These are phyloP conservation scores for Pandemis corylana DNA, from an alignment of 2,888 invertebrate species.

Conservation along the genomic window DNA sequence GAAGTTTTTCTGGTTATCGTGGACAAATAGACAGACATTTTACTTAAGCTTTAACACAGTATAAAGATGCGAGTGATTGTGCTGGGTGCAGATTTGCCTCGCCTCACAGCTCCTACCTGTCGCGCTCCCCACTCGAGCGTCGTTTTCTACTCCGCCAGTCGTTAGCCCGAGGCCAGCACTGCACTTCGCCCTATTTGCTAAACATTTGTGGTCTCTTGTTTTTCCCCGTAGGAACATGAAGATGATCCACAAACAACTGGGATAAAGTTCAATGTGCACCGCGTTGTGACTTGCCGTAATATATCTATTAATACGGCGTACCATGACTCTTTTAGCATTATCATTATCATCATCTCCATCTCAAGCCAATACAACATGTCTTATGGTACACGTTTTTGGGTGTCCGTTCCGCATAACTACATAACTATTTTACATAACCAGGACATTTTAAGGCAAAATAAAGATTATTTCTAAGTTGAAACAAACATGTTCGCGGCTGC, in stretches of 20 bases:
- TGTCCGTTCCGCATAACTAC: too few relatives aligned
- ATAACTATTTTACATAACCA: too few relatives aligned
- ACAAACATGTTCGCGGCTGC: too few relatives aligned
- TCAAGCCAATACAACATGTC: too few relatives aligned
- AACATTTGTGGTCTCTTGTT: constrained; percentile 1
- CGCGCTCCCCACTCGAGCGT: background rate
- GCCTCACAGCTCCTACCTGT: background rate
- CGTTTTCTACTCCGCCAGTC: constrained; percentile 7
- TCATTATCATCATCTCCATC: too few relatives aligned
- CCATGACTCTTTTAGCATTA: too few relatives aligned
- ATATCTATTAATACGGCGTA: background rate
- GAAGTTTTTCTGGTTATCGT: too few relatives aligned
- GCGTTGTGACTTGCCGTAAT: too few relatives aligned
- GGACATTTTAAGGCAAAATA: too few relatives aligned
- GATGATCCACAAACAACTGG: background rate
- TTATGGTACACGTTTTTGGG: too few relatives aligned
- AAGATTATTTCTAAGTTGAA: too few relatives aligned
- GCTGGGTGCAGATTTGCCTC: background rate
- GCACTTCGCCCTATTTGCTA: background rate
- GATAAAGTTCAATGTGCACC: background rate
- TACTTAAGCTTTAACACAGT: background rate
- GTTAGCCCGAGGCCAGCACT: background rate
- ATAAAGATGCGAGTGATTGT: background rate
- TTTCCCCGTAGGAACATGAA: background rate
- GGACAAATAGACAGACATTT: background rate